Conservation (phyloP, 2,113 vertebrate genomes). For the Clarias macrocephalus region DNA sequence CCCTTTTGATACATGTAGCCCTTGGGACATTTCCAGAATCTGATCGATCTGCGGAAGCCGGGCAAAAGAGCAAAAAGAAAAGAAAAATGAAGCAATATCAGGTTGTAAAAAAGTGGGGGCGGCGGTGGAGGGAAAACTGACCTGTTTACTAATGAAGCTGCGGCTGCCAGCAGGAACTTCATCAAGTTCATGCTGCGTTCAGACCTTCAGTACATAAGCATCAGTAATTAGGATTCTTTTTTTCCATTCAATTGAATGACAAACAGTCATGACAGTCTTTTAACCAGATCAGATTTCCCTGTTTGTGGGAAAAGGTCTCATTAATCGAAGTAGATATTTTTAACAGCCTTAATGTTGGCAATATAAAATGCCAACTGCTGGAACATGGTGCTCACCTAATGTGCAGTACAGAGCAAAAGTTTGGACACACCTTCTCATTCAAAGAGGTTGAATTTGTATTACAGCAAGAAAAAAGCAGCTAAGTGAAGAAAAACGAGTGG, state of each 20-base stretch:
- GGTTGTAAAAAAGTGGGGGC: slow-evolving; percentile 37
- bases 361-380: too few relatives aligned
- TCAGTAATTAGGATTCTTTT: slow-evolving; percentile 40
- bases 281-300: slow-evolving; percentile 18
- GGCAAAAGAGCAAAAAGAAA: neutral
- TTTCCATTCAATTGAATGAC: slow-evolving; percentile 45
- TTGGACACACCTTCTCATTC: too few relatives aligned
- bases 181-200: slow-evolving; percentile 49
- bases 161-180: slow-evolving; percentile 47
- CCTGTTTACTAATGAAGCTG: slow-evolving; percentile 52
- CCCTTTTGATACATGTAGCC: slow-evolving; percentile 52
- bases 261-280: neutral
- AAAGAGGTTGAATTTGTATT: too few relatives aligned
- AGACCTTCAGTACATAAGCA: neutral
- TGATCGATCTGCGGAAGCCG: slow-evolving; percentile 35
- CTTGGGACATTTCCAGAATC: slow-evolving; percentile 39
- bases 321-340: neutral
- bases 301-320: too few relatives aligned
- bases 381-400: too few relatives aligned
- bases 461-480: too few relatives aligned
- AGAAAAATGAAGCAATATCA: slow-evolving; percentile 54
- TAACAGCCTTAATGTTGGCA: neutral
- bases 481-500: too few relatives aligned
- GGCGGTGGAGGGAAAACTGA: slow-evolving; percentile 41
- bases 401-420: too few relatives aligned